phyloP scores from a whole-genome alignment of 2,888 invertebrate genomes.

The Phortica magna region DNA sequence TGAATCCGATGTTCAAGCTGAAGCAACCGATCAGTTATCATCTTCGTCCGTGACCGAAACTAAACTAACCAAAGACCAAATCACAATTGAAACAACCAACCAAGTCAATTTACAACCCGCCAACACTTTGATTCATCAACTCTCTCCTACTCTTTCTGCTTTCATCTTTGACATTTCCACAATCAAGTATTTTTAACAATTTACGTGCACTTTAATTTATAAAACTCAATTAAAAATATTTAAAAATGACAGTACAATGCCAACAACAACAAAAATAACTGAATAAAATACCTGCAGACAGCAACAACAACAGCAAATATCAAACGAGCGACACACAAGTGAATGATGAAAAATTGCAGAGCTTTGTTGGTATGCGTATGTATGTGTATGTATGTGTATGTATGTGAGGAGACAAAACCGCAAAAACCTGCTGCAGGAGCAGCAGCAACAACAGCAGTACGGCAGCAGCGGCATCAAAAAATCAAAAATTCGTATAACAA shows the following conservation, averaged over 20 bases:
- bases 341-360: background rate
- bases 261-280: background rate
- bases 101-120: background rate
- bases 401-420: background rate
- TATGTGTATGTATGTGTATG: background rate
- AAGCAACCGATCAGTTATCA: too few relatives aligned
- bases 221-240: conserved; percentile 1
- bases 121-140: background rate
- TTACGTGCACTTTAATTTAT: background rate
- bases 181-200: background rate
- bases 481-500: conserved; percentile 60
- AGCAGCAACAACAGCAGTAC: conserved; percentile 22
- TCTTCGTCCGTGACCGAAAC: too few relatives aligned
- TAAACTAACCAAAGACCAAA: too few relatives aligned
- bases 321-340: background rate
- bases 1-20: too few relatives aligned
- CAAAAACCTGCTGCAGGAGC: conserved; percentile 22
- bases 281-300: background rate
- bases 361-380: background rate
- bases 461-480: conserved; percentile 35
- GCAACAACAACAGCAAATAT: background rate
- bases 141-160: background rate
- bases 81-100: too few relatives aligned
- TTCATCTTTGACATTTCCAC: background rate
- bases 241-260: background rate